phyloP scores from a whole-genome alignment of 2,113 vertebrate genomes.

The Pseudorhombus dupliciocellatus region DNA sequence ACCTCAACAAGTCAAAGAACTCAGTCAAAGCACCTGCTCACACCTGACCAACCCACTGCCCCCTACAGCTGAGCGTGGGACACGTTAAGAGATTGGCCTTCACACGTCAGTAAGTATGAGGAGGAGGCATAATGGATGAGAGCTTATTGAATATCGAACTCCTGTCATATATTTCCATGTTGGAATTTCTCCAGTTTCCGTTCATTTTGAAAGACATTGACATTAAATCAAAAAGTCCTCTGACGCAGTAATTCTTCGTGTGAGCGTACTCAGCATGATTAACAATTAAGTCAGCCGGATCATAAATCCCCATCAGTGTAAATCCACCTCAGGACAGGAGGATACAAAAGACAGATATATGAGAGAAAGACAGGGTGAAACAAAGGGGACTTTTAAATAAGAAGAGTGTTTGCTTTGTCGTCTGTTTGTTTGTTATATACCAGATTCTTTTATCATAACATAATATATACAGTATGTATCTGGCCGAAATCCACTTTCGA shows the following conservation, averaged over 20 bases:
- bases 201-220: conserved; percentile 11
- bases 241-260: neutral
- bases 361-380: neutral
- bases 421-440: neutral
- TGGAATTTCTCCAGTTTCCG: neutral
- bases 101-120: conserved; percentile 28
- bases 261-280: conserved; percentile 14
- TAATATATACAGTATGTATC: conserved; percentile 10
- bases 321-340: conserved; percentile 4
- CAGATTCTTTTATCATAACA: conserved; percentile 7
- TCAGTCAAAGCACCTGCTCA: neutral
- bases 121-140: neutral
- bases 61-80: neutral
- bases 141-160: neutral
- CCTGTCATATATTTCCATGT: neutral
- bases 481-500: conserved; percentile 2
- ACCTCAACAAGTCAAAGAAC: neutral
- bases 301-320: conserved; percentile 6
- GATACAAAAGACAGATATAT: neutral
- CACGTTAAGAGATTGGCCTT: conserved; percentile 24
- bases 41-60: conserved; percentile 2
- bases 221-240: conserved; percentile 1
- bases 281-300: conserved; percentile 24
- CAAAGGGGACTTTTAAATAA: neutral
- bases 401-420: neutral